Base-by-base conservation (phyloP, 23 tunicate genomes). In the Halocynthia aurantium region DNA sequence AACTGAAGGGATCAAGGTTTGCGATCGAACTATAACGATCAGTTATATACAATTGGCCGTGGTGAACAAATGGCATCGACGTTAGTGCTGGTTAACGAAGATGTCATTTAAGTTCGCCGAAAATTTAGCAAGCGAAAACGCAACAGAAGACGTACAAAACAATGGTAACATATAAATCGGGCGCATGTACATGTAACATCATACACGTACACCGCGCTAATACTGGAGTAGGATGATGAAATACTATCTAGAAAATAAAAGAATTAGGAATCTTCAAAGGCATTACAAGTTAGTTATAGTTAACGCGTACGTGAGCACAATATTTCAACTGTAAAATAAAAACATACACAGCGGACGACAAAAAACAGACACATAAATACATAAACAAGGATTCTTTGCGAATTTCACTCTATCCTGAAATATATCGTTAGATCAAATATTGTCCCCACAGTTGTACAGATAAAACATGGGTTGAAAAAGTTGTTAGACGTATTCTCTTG, bases 31-130 rank as follows among this genome's bases (percentile, higher is more conserved):
- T 31, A 31, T 31, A 31, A 31, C 44, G 44, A 31, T 31, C 44
- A 31, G 44, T 31, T 65, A 10, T n/a, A n/a, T 0, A 74, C 9
- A 21, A 53, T 0, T 72, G 15, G 22, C 55, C 84, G 67, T 9
- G 52, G 50, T 65, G 68, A 81, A 69, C 64, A 86, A 81, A 86
- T 81, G 80, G 22, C 91, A 57, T 65, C 81, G 69, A 73, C 73
- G 73, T 68, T 75, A 86, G 91, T 86, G 91, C 91, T 86, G 91
- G 91, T 86, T 73, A 81, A 75, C 91, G 54, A 52, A 81, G 78
- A 12, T 57, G 91, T 50, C 85, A 81, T 86, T 81, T 86, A 8
- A 70, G 55, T 52, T 73, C 44, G 64, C 50, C 8, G 67, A 22
- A n/a, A 52, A 56, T 18, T 69, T 69, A 71, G 77, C 50, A 11